These are phyloP conservation scores for Hirundo rustica DNA, from an alignment of 2,797 vertebrate genomes.

Conservation along the genomic window DNA sequence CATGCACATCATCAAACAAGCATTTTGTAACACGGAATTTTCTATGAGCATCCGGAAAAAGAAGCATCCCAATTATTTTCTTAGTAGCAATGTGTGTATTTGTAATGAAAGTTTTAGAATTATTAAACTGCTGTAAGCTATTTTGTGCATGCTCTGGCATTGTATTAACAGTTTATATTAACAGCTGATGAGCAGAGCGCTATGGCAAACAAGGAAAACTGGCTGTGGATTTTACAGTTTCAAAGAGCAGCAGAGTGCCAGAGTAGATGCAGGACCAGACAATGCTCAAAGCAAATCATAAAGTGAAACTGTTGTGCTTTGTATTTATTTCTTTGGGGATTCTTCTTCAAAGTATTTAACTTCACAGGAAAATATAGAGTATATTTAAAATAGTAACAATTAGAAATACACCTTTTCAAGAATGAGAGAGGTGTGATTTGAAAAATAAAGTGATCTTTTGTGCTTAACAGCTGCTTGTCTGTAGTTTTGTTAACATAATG, in stretches of 20 bases:
- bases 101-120: not conserved
- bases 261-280: slow-evolving; percentile 19
- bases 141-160: not conserved
- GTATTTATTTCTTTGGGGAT: slow-evolving; percentile 34
- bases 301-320: slow-evolving; percentile 26
- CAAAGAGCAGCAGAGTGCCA: not conserved
- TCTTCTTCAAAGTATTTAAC: slow-evolving; percentile 50
- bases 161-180: not conserved
- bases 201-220: not conserved
- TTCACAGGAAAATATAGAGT: not conserved
- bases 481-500: not conserved
- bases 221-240: not conserved
- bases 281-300: slow-evolving; percentile 21
- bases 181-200: not conserved
- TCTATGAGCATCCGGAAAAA: not conserved
- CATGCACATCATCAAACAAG: not conserved
- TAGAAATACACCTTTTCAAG: slow-evolving; percentile 9
- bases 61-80: not conserved
- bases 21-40: slow-evolving; percentile 18
- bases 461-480: slow-evolving; percentile 17
- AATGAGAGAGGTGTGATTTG: not conserved
- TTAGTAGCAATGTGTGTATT: not conserved
- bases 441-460: slow-evolving; percentile 56
- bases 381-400: slow-evolving; percentile 12
- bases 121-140: not conserved